Evolutionary conservation across 1,140 invertebrate genomes (phyloP).

Genomic region (Listronotus bonariensis): DNA sequence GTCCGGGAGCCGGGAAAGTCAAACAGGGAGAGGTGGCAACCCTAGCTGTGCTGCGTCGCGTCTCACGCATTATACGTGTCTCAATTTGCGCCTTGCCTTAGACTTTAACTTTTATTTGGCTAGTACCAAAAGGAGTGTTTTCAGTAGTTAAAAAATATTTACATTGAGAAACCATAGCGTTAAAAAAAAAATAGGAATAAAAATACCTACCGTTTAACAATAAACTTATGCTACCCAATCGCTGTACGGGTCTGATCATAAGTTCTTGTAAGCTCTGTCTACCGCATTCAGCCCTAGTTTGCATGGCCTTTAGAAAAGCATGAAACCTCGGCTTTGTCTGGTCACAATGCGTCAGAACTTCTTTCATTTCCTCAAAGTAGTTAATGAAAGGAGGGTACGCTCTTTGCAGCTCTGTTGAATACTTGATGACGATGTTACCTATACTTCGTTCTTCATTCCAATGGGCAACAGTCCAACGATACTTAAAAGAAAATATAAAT

Average conservation of each 20-base stretch:
- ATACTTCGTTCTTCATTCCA: constrained; percentile 79
- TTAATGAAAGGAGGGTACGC: constrained; percentile 98
- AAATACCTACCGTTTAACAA: constrained; percentile 81
- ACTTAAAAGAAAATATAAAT: constrained; percentile 6
- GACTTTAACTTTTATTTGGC: background rate
- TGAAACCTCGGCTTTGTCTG: constrained; percentile 92
- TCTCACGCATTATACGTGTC: too few relatives aligned
- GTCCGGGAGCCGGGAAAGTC: too few relatives aligned
- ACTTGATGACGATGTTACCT: constrained; percentile 84
- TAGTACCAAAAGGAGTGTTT: background rate
- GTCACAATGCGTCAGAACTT: constrained; percentile 88
- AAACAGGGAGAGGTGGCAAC: too few relatives aligned
- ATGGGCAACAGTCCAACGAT: constrained; percentile 68
- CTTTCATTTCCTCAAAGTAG: constrained; percentile 96
- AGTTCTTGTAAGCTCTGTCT: constrained; percentile 93
- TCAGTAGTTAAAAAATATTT: background rate
- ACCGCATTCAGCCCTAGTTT: constrained; percentile 91
- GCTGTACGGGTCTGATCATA: constrained; percentile 94
- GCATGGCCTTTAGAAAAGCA: constrained; percentile 96
- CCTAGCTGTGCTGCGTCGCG: too few relatives aligned
- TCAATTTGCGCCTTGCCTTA: too few relatives aligned
- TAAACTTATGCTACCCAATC: constrained; percentile 92
- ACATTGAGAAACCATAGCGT: too few relatives aligned
- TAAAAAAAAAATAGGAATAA: too few relatives aligned
- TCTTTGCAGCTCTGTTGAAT: constrained; percentile 80